Conservation (phyloP, 1,140 invertebrate species). For the Aplysia californica region DNA sequence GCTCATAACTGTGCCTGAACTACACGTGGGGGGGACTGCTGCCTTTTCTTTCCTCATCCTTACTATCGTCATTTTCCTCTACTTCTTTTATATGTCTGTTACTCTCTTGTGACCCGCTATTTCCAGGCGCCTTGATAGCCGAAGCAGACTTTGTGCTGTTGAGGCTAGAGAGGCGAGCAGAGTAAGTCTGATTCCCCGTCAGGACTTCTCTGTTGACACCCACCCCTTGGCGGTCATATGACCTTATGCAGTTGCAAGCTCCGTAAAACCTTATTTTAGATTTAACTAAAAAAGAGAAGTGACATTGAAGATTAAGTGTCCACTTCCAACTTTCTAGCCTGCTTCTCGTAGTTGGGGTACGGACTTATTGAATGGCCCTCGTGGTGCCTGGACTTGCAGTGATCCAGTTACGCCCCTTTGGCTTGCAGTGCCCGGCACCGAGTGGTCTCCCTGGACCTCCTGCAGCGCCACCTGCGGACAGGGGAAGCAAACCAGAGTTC, state of each 20-base stretch:
- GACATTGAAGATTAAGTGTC: neutral
- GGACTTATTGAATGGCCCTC: too few species aligned
- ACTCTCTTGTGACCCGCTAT: too few species aligned
- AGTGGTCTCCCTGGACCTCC: slow-evolving; percentile 40
- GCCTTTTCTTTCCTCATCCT: too few species aligned
- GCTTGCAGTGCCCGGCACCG: slow-evolving; percentile 35
- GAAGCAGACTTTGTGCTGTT: too few species aligned
- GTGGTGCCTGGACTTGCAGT: slow-evolving; percentile 31
- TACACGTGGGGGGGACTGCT: too few species aligned
- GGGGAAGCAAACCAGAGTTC: slow-evolving; percentile 34
- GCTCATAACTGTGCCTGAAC: too few species aligned
- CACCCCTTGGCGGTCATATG: neutral
- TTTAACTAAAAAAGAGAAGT: neutral
- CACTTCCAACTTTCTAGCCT: neutral
- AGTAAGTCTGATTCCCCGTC: too few species aligned
- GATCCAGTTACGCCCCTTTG: slow-evolving; percentile 30
- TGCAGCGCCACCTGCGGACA: slow-evolving; percentile 40
- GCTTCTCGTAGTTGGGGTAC: too few species aligned
- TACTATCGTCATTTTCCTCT: too few species aligned
- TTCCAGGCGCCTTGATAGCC: too few species aligned
- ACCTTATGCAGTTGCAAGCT: neutral
- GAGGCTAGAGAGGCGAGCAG: too few species aligned
- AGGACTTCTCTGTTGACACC: neutral
- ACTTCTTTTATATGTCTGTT: too few species aligned
- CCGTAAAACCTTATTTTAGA: neutral